Evolutionary conservation across 2,797 vertebrate genomes (phyloP).

Genomic region (Hyperoplus immaculatus): DNA sequence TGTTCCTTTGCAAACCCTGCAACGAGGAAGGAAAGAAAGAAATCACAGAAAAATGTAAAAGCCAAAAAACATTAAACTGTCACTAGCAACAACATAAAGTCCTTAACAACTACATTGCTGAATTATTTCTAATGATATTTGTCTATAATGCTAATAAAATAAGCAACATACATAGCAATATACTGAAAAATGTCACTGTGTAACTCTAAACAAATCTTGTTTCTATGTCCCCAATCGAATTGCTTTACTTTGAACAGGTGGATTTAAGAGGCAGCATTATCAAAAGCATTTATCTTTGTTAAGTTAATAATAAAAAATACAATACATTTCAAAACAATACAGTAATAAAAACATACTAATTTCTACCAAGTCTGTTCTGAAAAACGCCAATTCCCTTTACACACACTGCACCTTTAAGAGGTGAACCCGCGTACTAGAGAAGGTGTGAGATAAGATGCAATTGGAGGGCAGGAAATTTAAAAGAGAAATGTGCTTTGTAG

Average conservation of each 20-base stretch:
- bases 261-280: too few species aligned
- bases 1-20: constrained; percentile 95
- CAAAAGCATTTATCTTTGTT: not conserved
- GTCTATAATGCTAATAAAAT: not conserved
- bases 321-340: not conserved
- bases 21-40: constrained; percentile 71
- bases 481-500: constrained; percentile 26
- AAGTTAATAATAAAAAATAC: too few species aligned
- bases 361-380: too few species aligned
- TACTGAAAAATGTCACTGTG: not conserved
- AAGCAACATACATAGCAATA: not conserved
- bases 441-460: constrained; percentile 26
- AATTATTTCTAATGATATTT: not conserved
- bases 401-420: constrained; percentile 3
- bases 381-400: too few species aligned
- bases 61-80: not conserved
- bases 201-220: too few species aligned
- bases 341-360: too few species aligned
- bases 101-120: not conserved
- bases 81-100: not conserved
- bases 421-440: not conserved
- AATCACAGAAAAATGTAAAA: constrained; percentile 46
- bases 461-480: constrained; percentile 5
- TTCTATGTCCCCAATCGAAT: too few species aligned
- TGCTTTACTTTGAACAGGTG: too few species aligned